Conservation (phyloP, 1,140 invertebrate genomes). For the Brachionus plicatilis region DNA sequence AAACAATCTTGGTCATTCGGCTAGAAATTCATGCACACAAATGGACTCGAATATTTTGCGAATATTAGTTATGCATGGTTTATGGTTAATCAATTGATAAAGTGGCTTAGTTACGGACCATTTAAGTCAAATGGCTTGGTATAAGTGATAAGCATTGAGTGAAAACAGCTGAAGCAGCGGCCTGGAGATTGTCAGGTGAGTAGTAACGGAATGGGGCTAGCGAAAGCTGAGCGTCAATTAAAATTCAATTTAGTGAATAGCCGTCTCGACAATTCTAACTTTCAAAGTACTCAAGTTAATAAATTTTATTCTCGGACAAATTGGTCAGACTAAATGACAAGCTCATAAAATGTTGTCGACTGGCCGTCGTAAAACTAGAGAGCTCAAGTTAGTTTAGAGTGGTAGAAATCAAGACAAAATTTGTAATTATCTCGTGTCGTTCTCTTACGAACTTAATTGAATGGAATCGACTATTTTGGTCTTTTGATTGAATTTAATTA, state of each 20-base stretch:
- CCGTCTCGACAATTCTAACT: background rate
- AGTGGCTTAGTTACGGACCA: background rate
- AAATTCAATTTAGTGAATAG: background rate
- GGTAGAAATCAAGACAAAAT: background rate
- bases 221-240: background rate
- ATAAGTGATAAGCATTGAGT: background rate
- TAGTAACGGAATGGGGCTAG: background rate
- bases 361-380: background rate
- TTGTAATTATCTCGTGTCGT: background rate
- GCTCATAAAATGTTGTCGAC: background rate
- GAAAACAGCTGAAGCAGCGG: background rate
- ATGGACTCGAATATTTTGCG: background rate
- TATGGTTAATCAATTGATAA: background rate
- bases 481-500: background rate
- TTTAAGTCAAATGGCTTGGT: background rate
- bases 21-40: background rate
- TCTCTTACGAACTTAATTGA: background rate
- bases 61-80: background rate
- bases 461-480: background rate
- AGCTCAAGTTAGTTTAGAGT: background rate
- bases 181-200: background rate
- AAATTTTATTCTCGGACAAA: constrained; percentile 4
- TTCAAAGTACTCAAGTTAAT: background rate
- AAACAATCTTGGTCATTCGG: background rate
- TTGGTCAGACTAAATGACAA: background rate